Percentiles rank a stretch among this genome's conserved stretches.
Conservation (phyloP, 1,140 invertebrate species). For the Melipona quadrifasciata region DNA sequence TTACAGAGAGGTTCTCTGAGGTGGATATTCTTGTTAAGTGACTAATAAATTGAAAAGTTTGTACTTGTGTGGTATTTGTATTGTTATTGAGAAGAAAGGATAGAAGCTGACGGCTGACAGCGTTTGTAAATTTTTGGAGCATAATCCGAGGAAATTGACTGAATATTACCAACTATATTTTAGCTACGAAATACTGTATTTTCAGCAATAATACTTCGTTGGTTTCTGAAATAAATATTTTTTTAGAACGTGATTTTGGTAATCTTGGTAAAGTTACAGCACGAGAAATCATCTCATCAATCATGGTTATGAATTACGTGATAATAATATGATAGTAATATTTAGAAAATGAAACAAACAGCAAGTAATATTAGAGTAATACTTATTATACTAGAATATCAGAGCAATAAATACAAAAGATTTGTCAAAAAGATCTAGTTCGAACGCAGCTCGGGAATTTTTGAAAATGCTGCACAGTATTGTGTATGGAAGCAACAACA, state of each 20-base stretch:
- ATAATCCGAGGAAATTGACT: neutral
- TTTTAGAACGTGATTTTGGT: neutral
- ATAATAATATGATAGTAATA: neutral
- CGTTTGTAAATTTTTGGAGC: neutral
- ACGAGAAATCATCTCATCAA: no score
- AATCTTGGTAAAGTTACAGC: no score
- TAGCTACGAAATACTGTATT: neutral
- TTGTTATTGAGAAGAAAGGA: neutral
- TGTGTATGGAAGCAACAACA: neutral
- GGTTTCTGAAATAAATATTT: neutral
- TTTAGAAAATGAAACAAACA: neutral
- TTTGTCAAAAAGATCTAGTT: neutral
- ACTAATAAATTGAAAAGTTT: no score
- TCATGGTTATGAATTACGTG: neutral
- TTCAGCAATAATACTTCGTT: neutral
- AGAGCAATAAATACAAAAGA: neutral
- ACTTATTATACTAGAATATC: neutral
- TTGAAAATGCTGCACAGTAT: neutral
- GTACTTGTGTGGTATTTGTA: neutral
- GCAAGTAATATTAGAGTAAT: neutral
- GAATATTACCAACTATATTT: no score
- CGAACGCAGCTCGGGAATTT: neutral
- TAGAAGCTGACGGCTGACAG: neutral
- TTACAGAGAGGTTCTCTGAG: no score
- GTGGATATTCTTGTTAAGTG: neutral